Evolutionary conservation across 2,888 invertebrate species (phyloP), one percentile per base, ranked within the genome.

Genomic region (Saturnia pavonia): DNA sequence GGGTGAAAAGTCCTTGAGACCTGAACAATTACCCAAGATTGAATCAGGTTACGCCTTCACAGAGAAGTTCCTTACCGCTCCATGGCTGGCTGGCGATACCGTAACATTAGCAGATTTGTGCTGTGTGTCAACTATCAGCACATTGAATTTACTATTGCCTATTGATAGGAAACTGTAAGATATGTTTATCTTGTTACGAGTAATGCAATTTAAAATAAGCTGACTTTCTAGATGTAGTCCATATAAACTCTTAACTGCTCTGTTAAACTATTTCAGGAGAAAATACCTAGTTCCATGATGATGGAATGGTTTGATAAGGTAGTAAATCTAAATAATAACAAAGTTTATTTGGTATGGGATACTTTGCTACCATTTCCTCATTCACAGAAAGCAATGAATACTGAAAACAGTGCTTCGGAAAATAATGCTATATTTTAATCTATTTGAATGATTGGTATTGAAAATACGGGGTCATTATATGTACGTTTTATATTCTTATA

Each of bases 71-170:
- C 83, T 96, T 4, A 88, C 88, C 0, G 87, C 87, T 9, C 81
- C 91, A 11, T 96, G 94, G 89, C 87, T 94, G 34, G 95, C 95
- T 22, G 96, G 96, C 0, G 91, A 95, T 63, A 82, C 91, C 51
- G 72, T 95, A 27, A 96, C 96, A 0, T 84, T 96, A 27, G 96
- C 96, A 22, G 96, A 96, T 77, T 89, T 95, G 69, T 91, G 94
- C 73, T 91, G 95, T 54, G 91, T 91, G 3, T 91, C 95, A 19
- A 91, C 92, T 14, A 87, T 96, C 34, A 94, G 94, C 74, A 87
- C 94, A 0, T 79, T 94, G 74, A 82, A 90, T 67, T 83, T 78
- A 45, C 72, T 91, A 8, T 0, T 86, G 1, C 85, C 88, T 0
- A 84, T 91, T 43, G 84, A 90, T 70, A 76, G 73, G 34, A 72